Base-by-base conservation (phyloP, 2,797 vertebrate genomes). In the Leuciscus waleckii region DNA sequence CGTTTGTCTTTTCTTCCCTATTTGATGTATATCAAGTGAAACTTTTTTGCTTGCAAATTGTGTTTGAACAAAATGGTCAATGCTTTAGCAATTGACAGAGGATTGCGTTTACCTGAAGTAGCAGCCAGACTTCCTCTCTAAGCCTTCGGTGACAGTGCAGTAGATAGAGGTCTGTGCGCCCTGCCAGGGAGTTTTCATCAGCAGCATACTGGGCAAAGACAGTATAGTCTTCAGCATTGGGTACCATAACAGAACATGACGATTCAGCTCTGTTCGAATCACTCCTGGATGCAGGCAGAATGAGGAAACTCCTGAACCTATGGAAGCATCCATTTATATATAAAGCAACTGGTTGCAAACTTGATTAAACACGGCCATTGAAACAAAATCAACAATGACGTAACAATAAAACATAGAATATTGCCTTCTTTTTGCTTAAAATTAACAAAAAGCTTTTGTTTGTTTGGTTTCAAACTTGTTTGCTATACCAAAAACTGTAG, bases 281-380 rank as follows among this genome's bases (percentile, higher is more conserved):
- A 95, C 92, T 1, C 95, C 95, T 0, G 95, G 95, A 79, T 96
- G 95, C 56, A 96, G 92, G 71, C 92, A 90, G 88, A 92, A 95
- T 0, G 94, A 89, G 0, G 93, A 93, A 79, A 96, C 94, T 0
- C 93, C 94, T 0, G 88, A 89, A 37, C 91, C 95, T 95, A 46
- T 39, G 89, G 14, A 73, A 41, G 51, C 23, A 82, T 37, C 5
- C 58, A 49, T 29, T 82, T 39, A 43, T 5, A 82, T 37, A 35
- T 17, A 16, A 70, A 56, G 71, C 21, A 67, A 65, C n/a, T 61
- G 26, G 2, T 70, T 0, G n/a, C 10, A 43, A 71, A 29, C 37
- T 43, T 5, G 21, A 46, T 41, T 21, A 8, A 41, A 46, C 39
- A 61, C 1, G 2, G 35, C 7, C 54, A 46, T 4, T 32, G 54